Base-by-base conservation (phyloP, 2,888 invertebrate genomes). In the Heliconius sara region DNA sequence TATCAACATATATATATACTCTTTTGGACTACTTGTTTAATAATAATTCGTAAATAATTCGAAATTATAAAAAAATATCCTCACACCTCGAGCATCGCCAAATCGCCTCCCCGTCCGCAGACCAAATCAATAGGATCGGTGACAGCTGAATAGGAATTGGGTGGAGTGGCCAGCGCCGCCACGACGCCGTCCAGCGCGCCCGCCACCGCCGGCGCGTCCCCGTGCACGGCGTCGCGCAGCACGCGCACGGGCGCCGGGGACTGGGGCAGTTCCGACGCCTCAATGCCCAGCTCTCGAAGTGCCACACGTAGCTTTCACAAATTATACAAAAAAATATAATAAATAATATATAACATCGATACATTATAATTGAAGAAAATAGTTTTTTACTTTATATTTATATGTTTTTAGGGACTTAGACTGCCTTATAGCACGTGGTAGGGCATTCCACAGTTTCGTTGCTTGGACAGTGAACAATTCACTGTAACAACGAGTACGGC, bases 81-180 rank as follows among this genome's bases (percentile, higher is more conserved):
- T 66, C 25, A 13, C n/a, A 96, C 96, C 94, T 98, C 97, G 75
- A 98, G 92, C 96, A 98, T 97, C 19, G 96, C 95, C 10, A 97
- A 91, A 88, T 98, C 98, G 0, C 98, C 98, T 2, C 97, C 98
- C 57, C 98, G 95, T 10, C 97, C 97, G 85, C 97, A 97, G n/a
- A 97, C 97, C 85, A 98, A 92, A 86, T 98, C 98, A 7, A 98
- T 97, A 0, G 98, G 97, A 88, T 98, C 97, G 0, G 95, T 95
- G 39, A 98, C 97, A 0, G 97, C 97, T 0, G 97, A 97, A 87
- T 97, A 98, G 0, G 97, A 97, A 88, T 97, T 98, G 0, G 97
- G 97, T 4, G 30, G 30, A 30, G 30, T 30, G 30, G 30, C 30
- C 84, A 90, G 85, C 65, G 88, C 95, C 1, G 95, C 95, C 22